A percentile compares a stretch with the other conserved stretches of the same genome.
Evolutionary conservation across 2,113 vertebrate species (phyloP).

Genomic region (Helogale parvula): DNA sequence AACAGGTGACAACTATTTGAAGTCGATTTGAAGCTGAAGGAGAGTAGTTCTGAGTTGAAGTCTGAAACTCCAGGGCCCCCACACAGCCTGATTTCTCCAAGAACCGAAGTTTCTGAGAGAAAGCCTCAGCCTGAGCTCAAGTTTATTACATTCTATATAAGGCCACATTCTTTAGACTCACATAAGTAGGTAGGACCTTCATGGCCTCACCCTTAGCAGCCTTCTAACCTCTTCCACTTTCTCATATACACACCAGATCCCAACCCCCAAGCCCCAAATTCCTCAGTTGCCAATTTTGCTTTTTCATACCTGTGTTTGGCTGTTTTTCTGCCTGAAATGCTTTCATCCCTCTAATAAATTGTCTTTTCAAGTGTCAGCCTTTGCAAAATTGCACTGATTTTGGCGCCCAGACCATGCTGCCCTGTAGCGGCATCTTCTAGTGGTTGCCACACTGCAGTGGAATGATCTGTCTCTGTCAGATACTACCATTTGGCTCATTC

Average conservation of each 20-base stretch:
- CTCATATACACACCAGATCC: neutral
- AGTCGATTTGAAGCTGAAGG: neutral
- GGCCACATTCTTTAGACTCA: neutral
- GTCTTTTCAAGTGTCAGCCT: neutral
- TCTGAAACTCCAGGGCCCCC: neutral
- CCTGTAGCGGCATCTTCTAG: neutral
- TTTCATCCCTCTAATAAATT: neutral
- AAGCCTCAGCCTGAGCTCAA: neutral
- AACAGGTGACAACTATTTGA: neutral
- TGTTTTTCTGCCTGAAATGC: neutral
- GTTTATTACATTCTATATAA: neutral
- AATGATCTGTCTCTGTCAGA: neutral
- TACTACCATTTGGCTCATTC: neutral
- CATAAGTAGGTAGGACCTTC: neutral
- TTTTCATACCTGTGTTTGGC: neutral
- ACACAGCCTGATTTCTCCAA: neutral
- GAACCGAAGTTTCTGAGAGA: neutral
- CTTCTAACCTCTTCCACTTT: neutral
- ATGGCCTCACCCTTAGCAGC: neutral
- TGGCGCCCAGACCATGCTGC: neutral
- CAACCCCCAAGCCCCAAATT: neutral
- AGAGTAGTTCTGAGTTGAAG: neutral
- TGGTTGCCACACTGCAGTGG: neutral
- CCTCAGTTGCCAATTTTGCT: neutral
- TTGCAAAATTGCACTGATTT: neutral